Percentiles rank a stretch among this genome's conserved stretches.
Evolutionary conservation across 2,797 vertebrate genomes (phyloP).

Genomic region (Amphiprion clarkii): DNA sequence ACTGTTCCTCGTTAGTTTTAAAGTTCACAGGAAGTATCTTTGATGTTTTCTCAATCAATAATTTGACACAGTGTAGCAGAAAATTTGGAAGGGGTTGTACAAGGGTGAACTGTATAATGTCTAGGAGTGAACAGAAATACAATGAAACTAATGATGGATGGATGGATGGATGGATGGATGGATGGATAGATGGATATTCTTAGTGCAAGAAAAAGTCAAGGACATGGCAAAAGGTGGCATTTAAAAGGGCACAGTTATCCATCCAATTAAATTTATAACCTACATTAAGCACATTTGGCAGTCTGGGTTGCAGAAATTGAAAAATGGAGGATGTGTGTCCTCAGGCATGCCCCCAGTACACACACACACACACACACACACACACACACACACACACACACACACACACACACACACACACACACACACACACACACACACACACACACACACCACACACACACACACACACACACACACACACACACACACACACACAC

Average conservation of each 20-base stretch:
- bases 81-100: too few species aligned
- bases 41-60: too few species aligned
- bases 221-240: conserved; percentile 50
- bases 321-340: conserved; percentile 66
- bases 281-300: conserved; percentile 65
- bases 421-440: conserved; percentile 14
- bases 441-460: conserved; percentile 25
- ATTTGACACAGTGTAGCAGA: too few species aligned
- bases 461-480: conserved; percentile 29
- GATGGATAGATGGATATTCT: neutral
- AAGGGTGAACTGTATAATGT: too few species aligned
- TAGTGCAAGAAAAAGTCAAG: conserved; percentile 50
- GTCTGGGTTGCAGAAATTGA: conserved; percentile 62
- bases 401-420: conserved; percentile 29
- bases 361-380: conserved; percentile 26
- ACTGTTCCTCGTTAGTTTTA: too few species aligned
- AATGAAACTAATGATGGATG: too few species aligned
- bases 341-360: conserved; percentile 35
- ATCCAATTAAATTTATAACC: conserved; percentile 74
- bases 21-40: too few species aligned
- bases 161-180: neutral
- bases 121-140: too few species aligned
- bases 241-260: conserved; percentile 55
- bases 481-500: conserved; percentile 16
- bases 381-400: conserved; percentile 20